Percentiles rank a stretch among this genome's conserved stretches.
Conservation (phyloP, 2,797 vertebrate genomes). For the Eulemur albifrons region DNA sequence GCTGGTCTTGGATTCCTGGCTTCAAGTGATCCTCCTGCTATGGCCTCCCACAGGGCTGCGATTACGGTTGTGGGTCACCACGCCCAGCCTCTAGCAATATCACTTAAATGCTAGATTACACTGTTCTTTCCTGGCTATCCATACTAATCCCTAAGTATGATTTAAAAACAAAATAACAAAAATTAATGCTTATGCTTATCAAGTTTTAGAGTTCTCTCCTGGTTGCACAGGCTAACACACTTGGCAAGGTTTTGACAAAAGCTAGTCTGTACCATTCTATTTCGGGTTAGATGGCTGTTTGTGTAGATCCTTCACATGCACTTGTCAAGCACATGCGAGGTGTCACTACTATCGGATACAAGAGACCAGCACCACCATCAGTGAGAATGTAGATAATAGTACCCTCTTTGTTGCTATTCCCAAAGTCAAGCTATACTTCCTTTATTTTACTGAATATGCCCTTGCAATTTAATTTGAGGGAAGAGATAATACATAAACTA, state of each 20-base stretch:
- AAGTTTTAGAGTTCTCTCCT: background rate
- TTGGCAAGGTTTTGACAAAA: background rate
- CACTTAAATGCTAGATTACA: constrained; percentile 6
- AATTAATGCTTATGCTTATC: background rate
- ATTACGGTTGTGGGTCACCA: background rate
- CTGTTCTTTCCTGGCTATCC: background rate
- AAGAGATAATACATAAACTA: constrained; percentile 25
- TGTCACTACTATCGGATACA: background rate
- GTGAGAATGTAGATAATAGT: background rate
- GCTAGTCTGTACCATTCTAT: background rate
- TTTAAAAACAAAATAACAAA: background rate
- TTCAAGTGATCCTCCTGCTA: too few relatives aligned
- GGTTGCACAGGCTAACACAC: background rate
- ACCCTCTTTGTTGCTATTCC: constrained; percentile 21
- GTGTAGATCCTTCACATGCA: background rate
- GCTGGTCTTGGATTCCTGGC: background rate
- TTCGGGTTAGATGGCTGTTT: background rate
- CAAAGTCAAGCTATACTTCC: constrained; percentile 26
- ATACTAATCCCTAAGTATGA: background rate
- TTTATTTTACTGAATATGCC: constrained; percentile 65
- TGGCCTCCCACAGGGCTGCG: background rate
- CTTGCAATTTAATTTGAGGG: constrained; percentile 67
- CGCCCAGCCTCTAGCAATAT: background rate
- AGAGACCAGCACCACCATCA: background rate
- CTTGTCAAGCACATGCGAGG: background rate